Base-by-base conservation (phyloP, 2,888 invertebrate species). In the Drosophila helvetica region DNA sequence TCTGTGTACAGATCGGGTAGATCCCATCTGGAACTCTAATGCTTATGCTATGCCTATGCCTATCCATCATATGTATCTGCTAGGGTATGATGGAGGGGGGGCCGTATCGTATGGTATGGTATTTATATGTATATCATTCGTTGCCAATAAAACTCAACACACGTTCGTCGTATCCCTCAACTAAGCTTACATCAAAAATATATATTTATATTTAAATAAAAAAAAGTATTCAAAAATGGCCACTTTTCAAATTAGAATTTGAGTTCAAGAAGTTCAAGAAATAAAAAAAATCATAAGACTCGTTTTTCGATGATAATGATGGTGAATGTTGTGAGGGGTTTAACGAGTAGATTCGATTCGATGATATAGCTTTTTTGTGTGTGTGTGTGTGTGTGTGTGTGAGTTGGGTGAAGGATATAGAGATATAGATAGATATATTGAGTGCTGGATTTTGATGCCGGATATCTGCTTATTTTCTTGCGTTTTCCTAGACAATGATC, bases 401-500 rank as follows among this genome's bases (percentile, higher is more conserved):
- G n/a, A n/a, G n/a, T n/a, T n/a, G n/a, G n/a, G n/a, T 33, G 33
- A 9, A 30, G 33, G 27, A 27, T 27, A 38, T 38, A 38, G 38
- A 15, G 15, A 7, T 15, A 38, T n/a, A 27, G 10, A 33, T 43
- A 50, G 10, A 50, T 43, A 65, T 54, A 46, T 46, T 42, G 33
- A 48, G 47, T 71, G 56, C 22, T 42, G 60, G 50, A 47, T 50
- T 57, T 25, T 60, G 57, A 12, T 80, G 55, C 56, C 58, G 57
- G 12, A 12, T 5, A 60, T 59, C 43, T 48, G 9, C 43, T 18
- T 54, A 56, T 54, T 53, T 52, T 22, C 22, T 22, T 43, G 53
- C 54, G 65, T 66, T 15, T 67, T 54, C 52, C 63, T 92, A 92
- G 90, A 98, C 98, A 92, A 98, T 98, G 92, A 98, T 98, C 93